Evolutionary conservation across 2,888 invertebrate species (phyloP), one percentile per base, ranked within the genome.

Genomic region (Oegoconia quadripuncta): DNA sequence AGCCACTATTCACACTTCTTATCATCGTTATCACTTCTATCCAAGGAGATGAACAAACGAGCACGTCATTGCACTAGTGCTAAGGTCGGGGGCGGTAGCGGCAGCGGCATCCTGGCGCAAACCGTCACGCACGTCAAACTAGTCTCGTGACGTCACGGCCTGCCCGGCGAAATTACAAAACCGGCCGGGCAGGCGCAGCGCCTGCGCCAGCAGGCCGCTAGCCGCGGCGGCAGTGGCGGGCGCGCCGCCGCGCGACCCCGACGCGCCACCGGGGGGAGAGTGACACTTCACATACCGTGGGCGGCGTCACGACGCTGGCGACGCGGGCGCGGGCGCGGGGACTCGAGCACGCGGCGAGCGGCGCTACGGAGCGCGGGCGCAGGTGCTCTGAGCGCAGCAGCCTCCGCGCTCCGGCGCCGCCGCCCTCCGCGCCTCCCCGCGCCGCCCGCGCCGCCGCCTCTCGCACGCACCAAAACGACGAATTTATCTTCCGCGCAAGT

Each of bases 381-480:
- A 90, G 90, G 90, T 91, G 91, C 91, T 91, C 90, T 90, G 91
- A 90, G 90, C 90, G 90, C 90, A 84, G 89, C 90, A 89, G 86
- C 87, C 86, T 80, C 87, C 83, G 86, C 84, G 83, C 88, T 82
- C 89, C 84, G 88, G 84, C 89, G 86, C 88, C 88, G 86, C 88
- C 78, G 67, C 77, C 87, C 88, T 75, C 88, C 82, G 82, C 59
- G 87, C 82, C 74, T 67, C 82, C 68, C 70, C 75, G 69, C 71
- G 54, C 62, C 74, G 60, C 73, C 65, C 72, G 70, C 73, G 63
- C 68, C 73, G 63, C 68, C 69, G 66, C 62, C 70, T 62, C 71
- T 62, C 77, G 70, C 79, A 82, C 84, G 79, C 80, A 83, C 81
- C 84, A 80, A 83, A 84, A 83, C 81, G 82, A 83, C 72, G 67